Percentiles rank a stretch among this genome's conserved stretches.
Conservation (phyloP, 37 sponge, comb jelly and placozoan species). For the Bolinopsis microptera region DNA sequence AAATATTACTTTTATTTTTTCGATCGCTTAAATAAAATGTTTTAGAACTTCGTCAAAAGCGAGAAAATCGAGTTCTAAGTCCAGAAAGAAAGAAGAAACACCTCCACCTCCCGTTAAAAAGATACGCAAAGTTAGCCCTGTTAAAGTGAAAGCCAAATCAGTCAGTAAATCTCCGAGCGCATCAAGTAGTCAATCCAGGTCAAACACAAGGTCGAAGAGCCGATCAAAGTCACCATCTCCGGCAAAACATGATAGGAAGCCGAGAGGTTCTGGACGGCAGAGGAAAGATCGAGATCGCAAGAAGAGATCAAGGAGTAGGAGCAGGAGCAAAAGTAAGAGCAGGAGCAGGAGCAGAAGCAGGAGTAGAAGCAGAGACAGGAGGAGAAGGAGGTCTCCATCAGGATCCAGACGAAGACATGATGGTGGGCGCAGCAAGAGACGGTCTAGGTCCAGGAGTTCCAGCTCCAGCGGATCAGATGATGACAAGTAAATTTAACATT, state of each 20-base stretch:
- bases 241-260: neutral
- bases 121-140: no score
- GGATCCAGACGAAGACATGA: neutral
- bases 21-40: no score
- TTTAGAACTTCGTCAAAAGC: neutral
- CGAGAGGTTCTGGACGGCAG: neutral
- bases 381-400: neutral
- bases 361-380: neutral
- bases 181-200: neutral
- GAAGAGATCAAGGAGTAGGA: neutral
- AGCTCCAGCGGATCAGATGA: neutral
- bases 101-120: neutral
- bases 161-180: neutral
- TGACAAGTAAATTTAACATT: conserved; percentile 6
- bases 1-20: no score
- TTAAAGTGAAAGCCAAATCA: neutral
- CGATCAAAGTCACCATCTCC: neutral
- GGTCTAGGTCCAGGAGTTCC: conserved; percentile 4
- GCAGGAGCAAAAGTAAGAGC: neutral
- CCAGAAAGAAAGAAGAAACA: neutral
- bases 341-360: conserved; percentile 36
- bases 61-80: neutral
- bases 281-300: neutral
- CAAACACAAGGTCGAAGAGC: neutral
- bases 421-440: neutral